Evolutionary conservation across 2,888 invertebrate species (phyloP).

Genomic region (Stomorhina lunata): DNA sequence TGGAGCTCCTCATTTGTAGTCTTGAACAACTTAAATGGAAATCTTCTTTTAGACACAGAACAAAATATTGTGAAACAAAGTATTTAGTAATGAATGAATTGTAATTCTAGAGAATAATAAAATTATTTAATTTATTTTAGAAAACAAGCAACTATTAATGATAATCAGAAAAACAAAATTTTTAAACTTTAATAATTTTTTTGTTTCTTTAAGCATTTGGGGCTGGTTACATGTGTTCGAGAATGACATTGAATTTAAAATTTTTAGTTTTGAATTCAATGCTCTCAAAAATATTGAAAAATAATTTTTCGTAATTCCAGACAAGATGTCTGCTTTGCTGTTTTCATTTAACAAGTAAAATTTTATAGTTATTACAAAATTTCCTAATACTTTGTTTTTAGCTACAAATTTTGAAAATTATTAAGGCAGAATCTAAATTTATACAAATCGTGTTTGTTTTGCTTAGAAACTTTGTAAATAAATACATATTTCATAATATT

Average conservation of each 20-base stretch:
- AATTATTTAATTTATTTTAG: constrained; percentile 28
- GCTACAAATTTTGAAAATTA: no score
- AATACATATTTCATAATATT: no score
- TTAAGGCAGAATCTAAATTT: no score
- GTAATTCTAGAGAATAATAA: constrained; percentile 3
- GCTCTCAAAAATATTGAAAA: background rate
- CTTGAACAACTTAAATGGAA: background rate
- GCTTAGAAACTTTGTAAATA: no score
- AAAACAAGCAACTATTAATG: no score
- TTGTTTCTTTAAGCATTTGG: no score
- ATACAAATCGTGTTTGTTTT: no score
- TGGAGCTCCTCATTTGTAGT: background rate
- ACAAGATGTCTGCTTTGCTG: constrained; percentile 59
- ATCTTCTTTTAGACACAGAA: background rate
- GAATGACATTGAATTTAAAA: constrained; percentile 28
- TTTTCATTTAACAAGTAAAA: constrained; percentile 47
- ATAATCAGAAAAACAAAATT: no score
- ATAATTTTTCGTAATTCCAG: constrained; percentile 29
- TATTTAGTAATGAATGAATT: constrained; percentile 43
- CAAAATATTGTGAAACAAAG: background rate
- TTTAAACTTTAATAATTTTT: no score
- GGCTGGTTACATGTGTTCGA: no score
- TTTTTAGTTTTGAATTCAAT: background rate
- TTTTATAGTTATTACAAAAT: constrained; percentile 28
- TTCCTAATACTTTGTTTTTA: background rate